Percentiles rank a stretch among this genome's conserved stretches.
Conservation (phyloP, 2,797 vertebrate genomes). For the Prionace glauca region DNA sequence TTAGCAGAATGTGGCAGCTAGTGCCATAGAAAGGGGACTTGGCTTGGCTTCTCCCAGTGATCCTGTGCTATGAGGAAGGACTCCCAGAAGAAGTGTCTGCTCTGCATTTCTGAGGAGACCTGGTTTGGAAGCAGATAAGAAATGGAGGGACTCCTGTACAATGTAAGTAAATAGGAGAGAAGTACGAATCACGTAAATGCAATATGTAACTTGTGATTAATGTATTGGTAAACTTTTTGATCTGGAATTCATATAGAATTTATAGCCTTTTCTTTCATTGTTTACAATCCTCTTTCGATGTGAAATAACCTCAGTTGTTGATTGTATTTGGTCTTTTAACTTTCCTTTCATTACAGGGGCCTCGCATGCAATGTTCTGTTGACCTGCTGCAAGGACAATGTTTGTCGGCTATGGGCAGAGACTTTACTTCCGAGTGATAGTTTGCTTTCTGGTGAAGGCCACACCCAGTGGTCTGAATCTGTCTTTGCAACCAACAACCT, state of each 20-base stretch:
- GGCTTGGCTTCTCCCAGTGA: no score
- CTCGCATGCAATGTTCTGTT: constrained; percentile 88
- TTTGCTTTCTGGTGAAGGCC: constrained; percentile 70
- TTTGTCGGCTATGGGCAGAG: constrained; percentile 95
- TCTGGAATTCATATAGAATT: neutral
- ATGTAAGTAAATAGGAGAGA: no score
- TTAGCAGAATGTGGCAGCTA: no score
- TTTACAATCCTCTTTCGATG: neutral
- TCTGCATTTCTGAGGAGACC: no score
- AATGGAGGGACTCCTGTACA: no score
- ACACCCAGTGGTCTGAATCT: constrained; percentile 60
- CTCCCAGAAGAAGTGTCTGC: no score
- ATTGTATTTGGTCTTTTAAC: neutral
- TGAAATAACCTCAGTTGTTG: neutral
- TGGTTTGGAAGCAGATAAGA: no score
- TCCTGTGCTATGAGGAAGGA: no score
- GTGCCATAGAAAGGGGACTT: no score
- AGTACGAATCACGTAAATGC: neutral
- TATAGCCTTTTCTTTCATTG: neutral
- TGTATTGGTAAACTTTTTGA: neutral
- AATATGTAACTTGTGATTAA: neutral
- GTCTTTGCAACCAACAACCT: constrained; percentile 57
- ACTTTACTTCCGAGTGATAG: constrained; percentile 90
- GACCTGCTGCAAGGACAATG: constrained; percentile 96
- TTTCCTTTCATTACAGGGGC: constrained; percentile 58